These are phyloP conservation scores for Hirtodrosophila confusa DNA, from an alignment of 2,888 invertebrate genomes.

Conservation along the genomic window DNA sequence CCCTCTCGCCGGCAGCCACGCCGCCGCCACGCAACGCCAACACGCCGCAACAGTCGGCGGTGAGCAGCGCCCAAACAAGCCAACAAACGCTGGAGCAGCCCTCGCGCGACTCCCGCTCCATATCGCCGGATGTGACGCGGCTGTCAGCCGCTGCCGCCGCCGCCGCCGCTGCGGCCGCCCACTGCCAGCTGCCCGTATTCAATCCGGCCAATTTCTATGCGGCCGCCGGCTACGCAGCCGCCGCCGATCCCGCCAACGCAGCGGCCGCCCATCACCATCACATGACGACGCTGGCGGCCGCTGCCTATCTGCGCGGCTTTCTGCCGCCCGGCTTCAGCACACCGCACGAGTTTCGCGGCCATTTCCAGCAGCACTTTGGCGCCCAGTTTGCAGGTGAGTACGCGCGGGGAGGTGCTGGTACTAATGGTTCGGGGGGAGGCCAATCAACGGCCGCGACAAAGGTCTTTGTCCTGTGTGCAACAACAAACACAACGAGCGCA, in stretches of 20 bases:
- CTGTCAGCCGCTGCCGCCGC: slow-evolving; percentile 65
- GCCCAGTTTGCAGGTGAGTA: slow-evolving; percentile 81
- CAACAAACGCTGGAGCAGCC: slow-evolving; percentile 31
- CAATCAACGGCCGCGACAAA: too few relatives aligned
- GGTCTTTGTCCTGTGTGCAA: too few relatives aligned
- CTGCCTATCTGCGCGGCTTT: slow-evolving; percentile 83
- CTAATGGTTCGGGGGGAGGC: too few relatives aligned
- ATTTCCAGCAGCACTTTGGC: slow-evolving; percentile 84
- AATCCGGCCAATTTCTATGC: slow-evolving; percentile 84
- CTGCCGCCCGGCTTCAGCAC: slow-evolving; percentile 84
- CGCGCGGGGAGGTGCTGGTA: too few relatives aligned
- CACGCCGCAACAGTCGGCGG: slow-evolving; percentile 58
- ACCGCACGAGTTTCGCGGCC: slow-evolving; percentile 84
- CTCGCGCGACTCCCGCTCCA: slow-evolving; percentile 70
- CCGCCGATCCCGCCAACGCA: slow-evolving; percentile 79
- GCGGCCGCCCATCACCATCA: slow-evolving; percentile 84
- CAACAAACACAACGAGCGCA: too few relatives aligned
- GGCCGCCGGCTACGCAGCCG: slow-evolving; percentile 83
- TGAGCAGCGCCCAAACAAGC: slow-evolving; percentile 30
- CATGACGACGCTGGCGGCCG: slow-evolving; percentile 84
- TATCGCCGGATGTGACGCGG: slow-evolving; percentile 73
- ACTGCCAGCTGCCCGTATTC: slow-evolving; percentile 84
- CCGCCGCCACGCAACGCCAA: slow-evolving; percentile 65
- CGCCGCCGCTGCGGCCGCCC: slow-evolving; percentile 82
- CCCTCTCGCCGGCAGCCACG: slow-evolving; percentile 67